Conservation (phyloP, 2,888 invertebrate species). For the Drosophila histrio region DNA sequence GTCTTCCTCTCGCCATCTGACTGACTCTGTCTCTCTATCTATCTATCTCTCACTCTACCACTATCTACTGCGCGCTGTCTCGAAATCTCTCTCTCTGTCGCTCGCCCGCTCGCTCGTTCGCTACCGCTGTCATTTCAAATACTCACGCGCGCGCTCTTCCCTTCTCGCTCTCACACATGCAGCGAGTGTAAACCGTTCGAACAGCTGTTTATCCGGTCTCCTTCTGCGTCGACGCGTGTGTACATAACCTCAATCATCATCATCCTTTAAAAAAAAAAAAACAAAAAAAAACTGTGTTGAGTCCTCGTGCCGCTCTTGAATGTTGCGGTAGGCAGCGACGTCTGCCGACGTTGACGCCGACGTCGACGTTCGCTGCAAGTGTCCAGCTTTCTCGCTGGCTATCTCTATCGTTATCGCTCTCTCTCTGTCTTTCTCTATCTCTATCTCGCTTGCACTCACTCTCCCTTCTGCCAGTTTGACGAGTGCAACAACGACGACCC, state of each 20-base stretch:
- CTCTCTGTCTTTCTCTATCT: not conserved
- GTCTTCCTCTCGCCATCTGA: conserved; percentile 66
- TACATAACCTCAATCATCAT: conserved; percentile 72
- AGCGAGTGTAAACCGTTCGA: conserved; percentile 19
- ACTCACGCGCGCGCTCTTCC: conserved; percentile 30
- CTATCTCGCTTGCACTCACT: not conserved
- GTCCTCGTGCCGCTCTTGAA: conserved; percentile 45
- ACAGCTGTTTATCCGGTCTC: conserved; percentile 58
- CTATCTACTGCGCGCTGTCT: conserved; percentile 18
- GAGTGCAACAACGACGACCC: conserved; percentile 54
- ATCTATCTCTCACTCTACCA: conserved; percentile 9
- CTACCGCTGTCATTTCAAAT: not conserved
- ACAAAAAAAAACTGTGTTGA: conserved; percentile 16
- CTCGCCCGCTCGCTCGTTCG: conserved; percentile 12
- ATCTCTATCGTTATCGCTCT: conserved; percentile 4
- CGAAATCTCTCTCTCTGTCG: conserved; percentile 21
- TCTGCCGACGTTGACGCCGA: conserved; percentile 48
- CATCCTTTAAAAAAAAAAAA: not conserved
- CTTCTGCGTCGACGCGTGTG: conserved; percentile 66
- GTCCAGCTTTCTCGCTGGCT: conserved; percentile 4
- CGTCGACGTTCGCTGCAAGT: conserved; percentile 53
- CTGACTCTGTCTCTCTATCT: conserved; percentile 51
- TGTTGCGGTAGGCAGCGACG: conserved; percentile 73
- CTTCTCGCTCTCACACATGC: not conserved
- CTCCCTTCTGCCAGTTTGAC: conserved; percentile 16